These are phyloP conservation scores for Galeopterus variegatus DNA, from an alignment of 2,113 vertebrate genomes.

Conservation along the genomic window DNA sequence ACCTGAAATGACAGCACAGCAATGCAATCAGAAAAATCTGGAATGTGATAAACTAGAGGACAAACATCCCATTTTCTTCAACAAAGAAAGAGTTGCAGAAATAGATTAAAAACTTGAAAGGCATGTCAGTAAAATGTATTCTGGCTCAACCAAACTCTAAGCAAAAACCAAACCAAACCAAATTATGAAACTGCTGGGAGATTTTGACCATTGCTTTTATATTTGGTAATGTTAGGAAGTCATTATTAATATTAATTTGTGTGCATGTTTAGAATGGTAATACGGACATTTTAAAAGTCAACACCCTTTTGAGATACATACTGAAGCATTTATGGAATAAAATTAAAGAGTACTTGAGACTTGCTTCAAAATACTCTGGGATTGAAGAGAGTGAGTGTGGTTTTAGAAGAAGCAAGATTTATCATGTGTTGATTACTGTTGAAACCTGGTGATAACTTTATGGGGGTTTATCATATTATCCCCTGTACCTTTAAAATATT, in stretches of 20 bases:
- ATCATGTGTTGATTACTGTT: background rate
- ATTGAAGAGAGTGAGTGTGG: background rate
- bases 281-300: background rate
- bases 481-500: background rate
- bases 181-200: background rate
- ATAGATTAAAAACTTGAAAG: background rate
- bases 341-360: background rate
- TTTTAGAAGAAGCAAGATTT: background rate
- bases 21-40: background rate
- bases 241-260: background rate
- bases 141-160: background rate
- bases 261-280: background rate
- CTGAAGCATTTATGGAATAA: background rate
- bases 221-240: background rate
- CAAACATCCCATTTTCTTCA: background rate
- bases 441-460: background rate
- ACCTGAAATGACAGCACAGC: constrained; percentile 10
- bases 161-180: constrained; percentile 9
- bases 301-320: background rate
- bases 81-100: background rate
- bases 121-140: background rate
- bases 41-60: background rate
- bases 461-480: background rate
- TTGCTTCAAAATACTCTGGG: background rate
- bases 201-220: background rate